Base-by-base conservation (phyloP, 2,797 vertebrate genomes). In the Malurus leucopterus region DNA sequence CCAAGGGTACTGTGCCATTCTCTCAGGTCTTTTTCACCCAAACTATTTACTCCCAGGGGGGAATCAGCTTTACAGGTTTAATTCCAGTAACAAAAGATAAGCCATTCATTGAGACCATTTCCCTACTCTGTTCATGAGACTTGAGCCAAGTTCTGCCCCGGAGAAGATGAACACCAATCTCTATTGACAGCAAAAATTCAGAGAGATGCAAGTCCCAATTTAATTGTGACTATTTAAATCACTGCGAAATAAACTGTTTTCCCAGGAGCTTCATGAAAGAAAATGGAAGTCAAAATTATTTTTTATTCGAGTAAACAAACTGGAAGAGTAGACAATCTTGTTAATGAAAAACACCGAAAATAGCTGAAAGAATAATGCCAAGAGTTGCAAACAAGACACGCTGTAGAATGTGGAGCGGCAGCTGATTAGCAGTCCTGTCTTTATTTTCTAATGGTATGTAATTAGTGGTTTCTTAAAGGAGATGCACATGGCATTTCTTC, bases 321-420 rank as follows among this genome's bases (percentile, higher is more conserved):
- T 91, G 90, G 86, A 93, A 93, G 88, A 84, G 82, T 53, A 92
- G 95, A 95, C 94, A 96, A 96, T 92, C 84, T 73, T 38, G 32
- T 95, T 96, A 95, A 96, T 91, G 88, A 94, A 93, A 87, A 94
- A 43, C 47, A 77, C 65, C 83, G 91, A 94, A 97, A 96, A 95
- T 62, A 92, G 82, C 89, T 92, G 78, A 94, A 90, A 70, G 41
- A 92, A 77, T 81, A 88, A 93, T 87, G 96, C 83, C 87, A 94
- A 84, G 94, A 95, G 54, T 15, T 88, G 83, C 79, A 93, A 94
- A 93, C 68, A 90, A 13, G 47, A 93, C 65, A 65, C 34, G 16
- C 40, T 94, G 63, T 17, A 88, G 86, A 95, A 94, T 76, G 92
- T 23, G 74, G 91, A 95, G 88, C 36, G 1, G 89, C 88, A 93